Evolutionary conservation across 92 coral and sea anemone species (phyloP).

Genomic region (Scolanthus callimorphus): DNA sequence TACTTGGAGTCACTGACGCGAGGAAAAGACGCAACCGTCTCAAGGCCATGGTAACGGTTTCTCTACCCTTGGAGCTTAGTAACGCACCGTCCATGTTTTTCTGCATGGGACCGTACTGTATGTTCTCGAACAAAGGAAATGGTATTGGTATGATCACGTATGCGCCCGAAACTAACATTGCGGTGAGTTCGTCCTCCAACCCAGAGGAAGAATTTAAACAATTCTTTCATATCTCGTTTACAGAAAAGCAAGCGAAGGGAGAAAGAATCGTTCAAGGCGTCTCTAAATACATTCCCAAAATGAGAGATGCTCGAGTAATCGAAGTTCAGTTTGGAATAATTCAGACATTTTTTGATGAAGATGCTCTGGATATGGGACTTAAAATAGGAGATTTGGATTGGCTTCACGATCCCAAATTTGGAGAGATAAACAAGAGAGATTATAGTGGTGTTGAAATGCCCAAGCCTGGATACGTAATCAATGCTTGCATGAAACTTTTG

Average conservation of each 20-base stretch:
- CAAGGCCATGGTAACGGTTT: constrained; percentile 47
- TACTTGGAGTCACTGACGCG: constrained; percentile 24
- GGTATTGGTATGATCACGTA: constrained; percentile 56
- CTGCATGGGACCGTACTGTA: constrained; percentile 57
- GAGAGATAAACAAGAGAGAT: constrained; percentile 34
- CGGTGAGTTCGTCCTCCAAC: constrained; percentile 17
- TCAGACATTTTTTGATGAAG: constrained; percentile 27
- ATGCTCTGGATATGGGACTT: constrained; percentile 14
- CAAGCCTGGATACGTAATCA: constrained; percentile 47
- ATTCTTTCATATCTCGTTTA: constrained; percentile 7
- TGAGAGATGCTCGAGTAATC: constrained; percentile 34
- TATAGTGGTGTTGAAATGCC: constrained; percentile 59
- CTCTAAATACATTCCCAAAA: constrained; percentile 43
- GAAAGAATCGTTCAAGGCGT: constrained; percentile 49
- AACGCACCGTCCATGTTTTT: constrained; percentile 63
- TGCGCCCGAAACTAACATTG: constrained; percentile 64
- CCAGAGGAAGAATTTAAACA: constrained; percentile 27
- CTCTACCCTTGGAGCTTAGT: constrained; percentile 35
- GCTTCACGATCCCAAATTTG: constrained; percentile 30
- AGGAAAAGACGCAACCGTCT: constrained; percentile 38
- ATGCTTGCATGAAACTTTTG: constrained; percentile 66
- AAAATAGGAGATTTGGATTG: constrained; percentile 27
- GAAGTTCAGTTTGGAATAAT: constrained; percentile 47
- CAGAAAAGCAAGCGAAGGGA: constrained; percentile 34
- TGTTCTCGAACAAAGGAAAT: constrained; percentile 59